Evolutionary conservation across 2,113 vertebrate species (phyloP).

Genomic region (Muscicapa adusta): DNA sequence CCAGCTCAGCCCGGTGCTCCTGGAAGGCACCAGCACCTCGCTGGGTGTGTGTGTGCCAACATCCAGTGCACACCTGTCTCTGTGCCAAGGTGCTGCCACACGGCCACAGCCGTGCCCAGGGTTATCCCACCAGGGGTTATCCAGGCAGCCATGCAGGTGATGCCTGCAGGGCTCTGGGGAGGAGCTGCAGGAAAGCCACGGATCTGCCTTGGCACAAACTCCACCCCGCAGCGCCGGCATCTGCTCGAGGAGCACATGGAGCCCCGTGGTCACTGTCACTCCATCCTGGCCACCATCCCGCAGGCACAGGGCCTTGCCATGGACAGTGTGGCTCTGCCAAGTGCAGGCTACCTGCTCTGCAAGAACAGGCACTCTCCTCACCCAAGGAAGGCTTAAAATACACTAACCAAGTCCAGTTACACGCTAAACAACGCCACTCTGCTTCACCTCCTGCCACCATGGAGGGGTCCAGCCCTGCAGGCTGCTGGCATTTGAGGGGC

Average conservation of each 20-base stretch:
- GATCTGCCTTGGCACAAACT: background rate
- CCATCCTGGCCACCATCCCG: background rate
- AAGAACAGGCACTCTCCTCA: background rate
- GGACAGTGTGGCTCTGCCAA: fast-evolving
- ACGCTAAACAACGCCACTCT: fast-evolving
- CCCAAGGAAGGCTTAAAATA: background rate
- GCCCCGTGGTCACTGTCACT: background rate
- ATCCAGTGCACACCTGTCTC: fast-evolving
- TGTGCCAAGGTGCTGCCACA: fast-evolving
- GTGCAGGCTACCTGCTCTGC: background rate
- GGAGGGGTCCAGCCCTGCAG: background rate
- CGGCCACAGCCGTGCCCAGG: fast-evolving
- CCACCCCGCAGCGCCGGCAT: background rate
- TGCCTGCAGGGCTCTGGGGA: background rate
- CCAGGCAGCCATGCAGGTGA: fast-evolving
- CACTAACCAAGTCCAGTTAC: background rate
- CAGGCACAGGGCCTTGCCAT: fast-evolving
- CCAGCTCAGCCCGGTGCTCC: background rate
- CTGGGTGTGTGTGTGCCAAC: fast-evolving
- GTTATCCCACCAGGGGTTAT: background rate
- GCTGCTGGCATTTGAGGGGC: background rate
- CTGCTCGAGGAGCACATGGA: background rate
- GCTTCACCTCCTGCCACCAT: background rate
- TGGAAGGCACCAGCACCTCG: fast-evolving
- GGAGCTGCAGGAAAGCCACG: background rate